Evolutionary conservation across 2,797 vertebrate species (phyloP).

Genomic region (Cryptoblepharus egeriae): DNA sequence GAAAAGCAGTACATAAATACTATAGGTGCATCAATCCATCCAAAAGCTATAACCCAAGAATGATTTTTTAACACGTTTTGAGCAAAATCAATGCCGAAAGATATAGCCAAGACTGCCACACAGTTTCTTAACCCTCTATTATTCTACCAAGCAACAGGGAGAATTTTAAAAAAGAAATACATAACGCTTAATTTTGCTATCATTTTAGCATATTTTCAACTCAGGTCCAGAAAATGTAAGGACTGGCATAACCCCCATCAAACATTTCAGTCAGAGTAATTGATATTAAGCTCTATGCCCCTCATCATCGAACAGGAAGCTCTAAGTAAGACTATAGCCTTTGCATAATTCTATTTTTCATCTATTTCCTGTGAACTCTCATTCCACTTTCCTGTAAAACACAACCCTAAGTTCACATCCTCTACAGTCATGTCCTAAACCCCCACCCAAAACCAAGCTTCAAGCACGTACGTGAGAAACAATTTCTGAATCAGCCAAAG

Average conservation of each 20-base stretch:
- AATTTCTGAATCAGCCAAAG: conserved; percentile 5
- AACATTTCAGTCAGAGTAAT: conserved; percentile 50
- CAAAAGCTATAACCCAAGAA: neutral
- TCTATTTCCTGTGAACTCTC: conserved; percentile 70
- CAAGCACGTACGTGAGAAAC: conserved; percentile 18
- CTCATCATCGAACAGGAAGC: conserved; percentile 69
- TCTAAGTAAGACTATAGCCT: conserved; percentile 60
- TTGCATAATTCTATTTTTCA: conserved; percentile 62
- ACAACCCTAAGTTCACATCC: conserved; percentile 54
- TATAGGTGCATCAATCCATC: no score
- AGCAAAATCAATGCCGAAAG: neutral
- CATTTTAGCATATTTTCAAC: conserved; percentile 32
- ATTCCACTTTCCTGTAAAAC: conserved; percentile 65
- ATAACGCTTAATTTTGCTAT: conserved; percentile 22
- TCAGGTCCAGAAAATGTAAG: conserved; percentile 41
- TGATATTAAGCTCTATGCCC: conserved; percentile 62
- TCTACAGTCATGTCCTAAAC: conserved; percentile 13
- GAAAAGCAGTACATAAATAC: neutral
- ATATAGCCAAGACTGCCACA: neutral
- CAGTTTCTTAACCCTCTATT: no score
- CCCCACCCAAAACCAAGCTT: conserved; percentile 24
- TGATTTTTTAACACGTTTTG: neutral
- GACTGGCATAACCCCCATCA: conserved; percentile 44
- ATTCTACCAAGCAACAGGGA: neutral
- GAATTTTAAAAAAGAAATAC: no score